Conservation (phyloP, 1,140 invertebrate genomes). For the Drosophila mojavensis region DNA sequence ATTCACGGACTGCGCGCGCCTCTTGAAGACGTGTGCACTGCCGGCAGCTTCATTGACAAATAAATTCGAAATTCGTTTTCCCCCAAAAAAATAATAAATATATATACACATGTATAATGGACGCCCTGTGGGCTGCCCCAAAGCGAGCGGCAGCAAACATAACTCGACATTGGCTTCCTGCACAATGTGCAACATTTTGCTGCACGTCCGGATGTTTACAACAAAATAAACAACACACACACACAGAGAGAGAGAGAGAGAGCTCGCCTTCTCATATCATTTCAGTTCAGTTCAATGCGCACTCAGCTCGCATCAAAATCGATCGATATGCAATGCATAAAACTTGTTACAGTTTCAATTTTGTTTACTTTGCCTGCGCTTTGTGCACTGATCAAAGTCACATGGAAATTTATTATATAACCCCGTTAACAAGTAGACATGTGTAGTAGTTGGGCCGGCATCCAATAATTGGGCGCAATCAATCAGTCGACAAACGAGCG, state of each 20-base stretch:
- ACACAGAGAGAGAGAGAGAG: too few species aligned
- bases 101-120: slow-evolving; percentile 21
- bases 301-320: slow-evolving; percentile 56
- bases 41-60: slow-evolving; percentile 78
- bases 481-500: slow-evolving; percentile 57
- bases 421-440: slow-evolving; percentile 33
- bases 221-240: slow-evolving; percentile 71
- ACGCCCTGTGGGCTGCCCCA: slow-evolving; percentile 56
- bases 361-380: slow-evolving; percentile 60
- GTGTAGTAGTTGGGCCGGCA: slow-evolving; percentile 1
- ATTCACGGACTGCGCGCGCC: slow-evolving; percentile 15
- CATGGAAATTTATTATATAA: slow-evolving; percentile 77
- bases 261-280: slow-evolving; percentile 22
- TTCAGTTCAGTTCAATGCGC: slow-evolving; percentile 31
- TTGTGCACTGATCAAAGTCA: slow-evolving; percentile 72
- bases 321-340: slow-evolving; percentile 40
- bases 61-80: slow-evolving; percentile 61
- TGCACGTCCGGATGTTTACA: slow-evolving; percentile 79
- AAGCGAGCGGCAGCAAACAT: slow-evolving; percentile 23
- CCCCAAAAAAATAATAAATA: slow-evolving; percentile 11
- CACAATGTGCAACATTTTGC: slow-evolving; percentile 81
- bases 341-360: slow-evolving; percentile 69
- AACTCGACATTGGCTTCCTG: slow-evolving; percentile 55
- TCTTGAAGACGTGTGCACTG: slow-evolving; percentile 64
- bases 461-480: slow-evolving; percentile 69